Percentiles rank a stretch among this genome's conserved stretches.
Conservation (phyloP, 2,797 vertebrate genomes). For the Silurus aristotelis region DNA sequence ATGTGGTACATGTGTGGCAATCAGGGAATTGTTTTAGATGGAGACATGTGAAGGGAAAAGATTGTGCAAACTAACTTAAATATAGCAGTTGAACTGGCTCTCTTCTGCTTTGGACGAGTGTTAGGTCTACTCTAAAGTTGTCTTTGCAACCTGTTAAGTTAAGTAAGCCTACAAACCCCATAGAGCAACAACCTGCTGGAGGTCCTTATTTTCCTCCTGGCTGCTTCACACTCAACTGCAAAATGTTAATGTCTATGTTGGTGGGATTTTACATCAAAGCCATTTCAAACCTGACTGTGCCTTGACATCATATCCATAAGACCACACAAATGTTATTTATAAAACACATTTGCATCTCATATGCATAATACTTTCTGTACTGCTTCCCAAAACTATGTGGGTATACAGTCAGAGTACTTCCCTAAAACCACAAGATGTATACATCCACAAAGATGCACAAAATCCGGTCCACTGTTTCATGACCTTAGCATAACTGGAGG, state of each 20-base stretch:
- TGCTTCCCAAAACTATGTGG: neutral
- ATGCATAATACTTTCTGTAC: neutral
- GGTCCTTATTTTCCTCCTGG: neutral
- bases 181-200: neutral
- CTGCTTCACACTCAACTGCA: neutral
- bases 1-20: neutral
- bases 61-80: neutral
- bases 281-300: neutral
- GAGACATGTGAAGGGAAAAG: neutral
- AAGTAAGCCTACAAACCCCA: neutral
- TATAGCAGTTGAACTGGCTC: neutral
- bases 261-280: neutral
- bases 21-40: no score
- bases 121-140: no score
- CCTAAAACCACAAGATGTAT: neutral
- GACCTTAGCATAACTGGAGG: neutral
- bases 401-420: neutral
- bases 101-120: neutral
- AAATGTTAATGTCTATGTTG: neutral
- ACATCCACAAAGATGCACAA: neutral
- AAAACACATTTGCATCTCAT: neutral
- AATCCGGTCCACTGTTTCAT: neutral
- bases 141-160: neutral
- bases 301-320: neutral
- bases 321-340: neutral